A percentile compares a stretch with the other conserved stretches of the same genome.
Conservation (phyloP, 2,113 vertebrate genomes). For the Anolis carolinensis region DNA sequence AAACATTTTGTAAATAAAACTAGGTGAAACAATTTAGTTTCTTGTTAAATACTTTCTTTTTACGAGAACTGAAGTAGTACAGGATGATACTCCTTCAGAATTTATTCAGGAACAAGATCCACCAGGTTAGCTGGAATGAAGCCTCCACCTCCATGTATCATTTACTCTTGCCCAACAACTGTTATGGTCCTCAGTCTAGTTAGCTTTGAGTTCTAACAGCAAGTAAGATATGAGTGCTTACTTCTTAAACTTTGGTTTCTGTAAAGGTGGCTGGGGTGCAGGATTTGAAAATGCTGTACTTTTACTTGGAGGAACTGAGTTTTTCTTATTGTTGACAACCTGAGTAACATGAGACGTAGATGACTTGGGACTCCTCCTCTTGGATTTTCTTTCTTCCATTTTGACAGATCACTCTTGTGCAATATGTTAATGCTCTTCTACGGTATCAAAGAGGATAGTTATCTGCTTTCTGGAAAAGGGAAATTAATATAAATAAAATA, state of each 20-base stretch:
- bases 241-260: slow-evolving; percentile 88
- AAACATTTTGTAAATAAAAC: neutral
- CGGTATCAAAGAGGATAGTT: neutral
- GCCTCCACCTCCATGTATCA: neutral
- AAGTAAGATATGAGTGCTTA: slow-evolving; percentile 53
- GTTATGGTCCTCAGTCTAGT: neutral
- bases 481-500: too few species aligned
- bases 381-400: slow-evolving; percentile 94
- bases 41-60: neutral
- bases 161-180: neutral
- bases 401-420: slow-evolving; percentile 28
- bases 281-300: slow-evolving; percentile 81
- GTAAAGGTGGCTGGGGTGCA: slow-evolving; percentile 79
- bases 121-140: neutral
- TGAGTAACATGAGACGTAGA: slow-evolving; percentile 80
- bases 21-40: neutral
- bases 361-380: slow-evolving; percentile 89
- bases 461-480: neutral
- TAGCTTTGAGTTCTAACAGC: neutral
- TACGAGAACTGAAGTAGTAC: neutral
- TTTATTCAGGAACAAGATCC: neutral
- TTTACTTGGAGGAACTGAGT: slow-evolving; percentile 77
- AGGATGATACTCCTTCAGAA: neutral
- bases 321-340: slow-evolving; percentile 78
- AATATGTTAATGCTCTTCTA: neutral